A percentile compares a stretch with the other conserved stretches of the same genome.
phyloP scores from a whole-genome alignment of 2,888 invertebrate species.

The Hyposoter dolosus region DNA sequence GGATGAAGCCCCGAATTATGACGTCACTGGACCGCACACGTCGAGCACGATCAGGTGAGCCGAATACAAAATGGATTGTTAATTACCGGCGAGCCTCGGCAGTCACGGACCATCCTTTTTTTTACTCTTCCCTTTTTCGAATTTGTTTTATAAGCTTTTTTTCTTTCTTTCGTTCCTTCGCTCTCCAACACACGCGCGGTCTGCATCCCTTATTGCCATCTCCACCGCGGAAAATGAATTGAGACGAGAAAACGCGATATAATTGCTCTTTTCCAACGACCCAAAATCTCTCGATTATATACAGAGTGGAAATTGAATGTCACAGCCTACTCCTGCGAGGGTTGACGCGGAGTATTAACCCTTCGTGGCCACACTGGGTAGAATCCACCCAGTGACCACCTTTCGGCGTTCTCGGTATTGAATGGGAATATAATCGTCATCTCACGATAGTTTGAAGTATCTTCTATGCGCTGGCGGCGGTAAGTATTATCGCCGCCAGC shows the following conservation, averaged over 20 bases:
- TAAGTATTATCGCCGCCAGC: too few relatives aligned
- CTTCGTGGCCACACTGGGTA: too few relatives aligned
- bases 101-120: slow-evolving; percentile 52
- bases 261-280: too few relatives aligned
- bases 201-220: neutral
- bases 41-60: slow-evolving; percentile 81
- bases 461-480: too few relatives aligned
- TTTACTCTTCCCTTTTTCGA: slow-evolving; percentile 3
- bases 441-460: too few relatives aligned
- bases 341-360: too few relatives aligned
- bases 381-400: too few relatives aligned
- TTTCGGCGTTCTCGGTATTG: too few relatives aligned
- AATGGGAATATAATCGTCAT: too few relatives aligned
- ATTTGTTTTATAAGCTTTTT: slow-evolving; percentile 15
- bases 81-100: slow-evolving; percentile 77
- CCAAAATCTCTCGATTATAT: too few relatives aligned
- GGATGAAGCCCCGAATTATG: slow-evolving; percentile 83
- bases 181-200: slow-evolving; percentile 16
- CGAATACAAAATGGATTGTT: slow-evolving; percentile 84
- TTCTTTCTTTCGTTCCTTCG: slow-evolving; percentile 4
- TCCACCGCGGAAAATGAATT: neutral
- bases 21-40: slow-evolving; percentile 85
- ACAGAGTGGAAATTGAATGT: too few relatives aligned
- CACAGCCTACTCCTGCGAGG: too few relatives aligned
- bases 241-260: neutral